These are phyloP conservation scores for Eutolmus rufibarbis DNA, from an alignment of 2,888 invertebrate species.

Conservation along the genomic window DNA sequence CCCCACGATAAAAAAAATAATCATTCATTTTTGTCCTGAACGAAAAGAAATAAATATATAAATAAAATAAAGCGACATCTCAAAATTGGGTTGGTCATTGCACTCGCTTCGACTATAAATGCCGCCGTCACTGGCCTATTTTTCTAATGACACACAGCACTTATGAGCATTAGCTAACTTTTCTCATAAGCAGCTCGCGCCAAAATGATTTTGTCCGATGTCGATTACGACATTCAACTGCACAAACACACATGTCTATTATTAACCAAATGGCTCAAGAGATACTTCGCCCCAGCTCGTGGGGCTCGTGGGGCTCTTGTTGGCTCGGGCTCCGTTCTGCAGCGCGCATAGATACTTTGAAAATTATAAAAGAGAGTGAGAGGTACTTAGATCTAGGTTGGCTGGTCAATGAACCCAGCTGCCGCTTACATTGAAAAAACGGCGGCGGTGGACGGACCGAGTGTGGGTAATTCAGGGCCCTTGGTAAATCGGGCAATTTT, in stretches of 20 bases:
- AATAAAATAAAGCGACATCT: background rate
- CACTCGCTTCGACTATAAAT: conserved; percentile 29
- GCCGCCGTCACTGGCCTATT: conserved; percentile 40
- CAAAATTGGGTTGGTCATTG: conserved; percentile 36
- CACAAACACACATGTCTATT: conserved; percentile 24
- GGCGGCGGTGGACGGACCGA: background rate
- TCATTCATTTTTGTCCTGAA: background rate
- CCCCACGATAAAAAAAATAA: background rate
- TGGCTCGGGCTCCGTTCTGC: background rate
- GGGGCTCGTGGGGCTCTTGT: background rate
- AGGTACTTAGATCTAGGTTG: conserved; percentile 39
- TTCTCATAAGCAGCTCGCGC: conserved; percentile 14
- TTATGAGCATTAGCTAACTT: conserved; percentile 20
- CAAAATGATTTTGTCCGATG: conserved; percentile 37
- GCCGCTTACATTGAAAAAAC: conserved; percentile 11
- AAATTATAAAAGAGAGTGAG: conserved; percentile 34
- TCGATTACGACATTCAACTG: conserved; percentile 31
- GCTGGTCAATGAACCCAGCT: conserved; percentile 33
- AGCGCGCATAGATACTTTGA: background rate
- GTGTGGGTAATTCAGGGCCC: background rate
- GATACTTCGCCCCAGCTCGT: background rate
- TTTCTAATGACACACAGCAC: conserved; percentile 28
- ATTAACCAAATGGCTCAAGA: conserved; percentile 3
- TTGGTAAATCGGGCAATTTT: conserved; percentile 17
- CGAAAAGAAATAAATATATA: background rate